Evolutionary conservation across 1,140 invertebrate genomes (phyloP).

Genomic region (Bombus breviceps): DNA sequence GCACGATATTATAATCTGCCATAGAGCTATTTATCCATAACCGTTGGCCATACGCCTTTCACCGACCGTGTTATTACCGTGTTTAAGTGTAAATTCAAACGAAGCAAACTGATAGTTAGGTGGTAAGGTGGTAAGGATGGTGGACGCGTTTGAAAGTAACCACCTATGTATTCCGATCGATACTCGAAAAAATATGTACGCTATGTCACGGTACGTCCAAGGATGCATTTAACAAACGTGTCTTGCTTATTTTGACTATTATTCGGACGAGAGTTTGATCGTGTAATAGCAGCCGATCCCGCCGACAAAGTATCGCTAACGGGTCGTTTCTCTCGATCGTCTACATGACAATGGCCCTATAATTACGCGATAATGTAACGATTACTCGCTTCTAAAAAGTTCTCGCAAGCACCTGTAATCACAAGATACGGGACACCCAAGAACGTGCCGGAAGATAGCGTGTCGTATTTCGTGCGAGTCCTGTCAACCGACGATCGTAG

Average conservation of each 20-base stretch:
- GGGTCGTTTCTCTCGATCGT: background rate
- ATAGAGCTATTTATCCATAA: too few species aligned
- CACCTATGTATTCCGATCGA: background rate
- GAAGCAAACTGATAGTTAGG: background rate
- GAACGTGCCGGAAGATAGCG: background rate
- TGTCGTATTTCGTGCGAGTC: conserved; percentile 1
- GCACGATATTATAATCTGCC: too few species aligned
- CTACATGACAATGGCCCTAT: conserved; percentile 29
- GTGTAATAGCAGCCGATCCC: background rate
- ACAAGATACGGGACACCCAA: conserved; percentile 29
- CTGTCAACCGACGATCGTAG: conserved; percentile 25
- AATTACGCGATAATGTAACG: conserved; percentile 52
- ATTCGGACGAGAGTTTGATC: background rate
- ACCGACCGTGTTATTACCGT: background rate
- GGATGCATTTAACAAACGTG: background rate
- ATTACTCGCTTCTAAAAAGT: background rate
- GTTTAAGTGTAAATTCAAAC: background rate
- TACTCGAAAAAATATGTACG: background rate
- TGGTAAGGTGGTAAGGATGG: background rate
- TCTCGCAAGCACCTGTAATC: conserved; percentile 39
- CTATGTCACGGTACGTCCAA: too few species aligned
- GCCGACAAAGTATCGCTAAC: background rate
- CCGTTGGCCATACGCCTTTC: too few species aligned
- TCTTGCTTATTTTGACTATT: background rate
- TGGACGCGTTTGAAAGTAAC: background rate